These are phyloP conservation scores for Siniperca knerii DNA, from an alignment of 2,113 vertebrate genomes.

Conservation along the genomic window DNA sequence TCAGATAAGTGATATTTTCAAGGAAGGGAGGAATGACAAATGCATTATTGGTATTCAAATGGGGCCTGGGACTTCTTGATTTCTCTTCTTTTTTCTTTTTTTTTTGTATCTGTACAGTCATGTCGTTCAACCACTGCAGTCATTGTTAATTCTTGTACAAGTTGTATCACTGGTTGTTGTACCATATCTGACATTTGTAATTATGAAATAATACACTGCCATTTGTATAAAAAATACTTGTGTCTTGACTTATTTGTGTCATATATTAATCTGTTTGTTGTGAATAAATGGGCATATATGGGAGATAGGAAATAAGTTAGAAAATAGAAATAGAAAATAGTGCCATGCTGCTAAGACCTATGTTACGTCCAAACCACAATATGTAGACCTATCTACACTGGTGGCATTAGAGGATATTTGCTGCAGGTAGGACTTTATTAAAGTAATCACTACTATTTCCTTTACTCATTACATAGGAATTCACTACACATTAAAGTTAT, in stretches of 20 bases:
- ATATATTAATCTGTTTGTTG: conserved; percentile 3
- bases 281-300: neutral
- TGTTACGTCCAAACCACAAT: neutral
- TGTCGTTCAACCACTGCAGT: conserved; percentile 88
- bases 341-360: neutral
- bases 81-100: conserved; percentile 54
- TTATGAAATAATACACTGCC: conserved; percentile 91
- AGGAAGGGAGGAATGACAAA: conserved; percentile 45
- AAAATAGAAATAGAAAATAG: neutral
- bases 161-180: conserved; percentile 88
- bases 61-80: conserved; percentile 67
- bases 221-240: conserved; percentile 77
- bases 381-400: neutral
- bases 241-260: conserved; percentile 65
- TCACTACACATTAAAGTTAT: neutral
- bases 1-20: conserved; percentile 26
- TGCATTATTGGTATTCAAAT: conserved; percentile 67
- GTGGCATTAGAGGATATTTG: neutral
- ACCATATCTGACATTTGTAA: conserved; percentile 87
- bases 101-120: conserved; percentile 82
- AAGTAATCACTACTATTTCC: neutral
- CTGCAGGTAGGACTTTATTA: neutral
- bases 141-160: conserved; percentile 87
- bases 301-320: neutral
- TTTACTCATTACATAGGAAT: neutral